Evolutionary conservation across 1,140 invertebrate species (phyloP), one percentile per base, ranked within the genome.

Genomic region (Lepidotrigona ventralis): DNA sequence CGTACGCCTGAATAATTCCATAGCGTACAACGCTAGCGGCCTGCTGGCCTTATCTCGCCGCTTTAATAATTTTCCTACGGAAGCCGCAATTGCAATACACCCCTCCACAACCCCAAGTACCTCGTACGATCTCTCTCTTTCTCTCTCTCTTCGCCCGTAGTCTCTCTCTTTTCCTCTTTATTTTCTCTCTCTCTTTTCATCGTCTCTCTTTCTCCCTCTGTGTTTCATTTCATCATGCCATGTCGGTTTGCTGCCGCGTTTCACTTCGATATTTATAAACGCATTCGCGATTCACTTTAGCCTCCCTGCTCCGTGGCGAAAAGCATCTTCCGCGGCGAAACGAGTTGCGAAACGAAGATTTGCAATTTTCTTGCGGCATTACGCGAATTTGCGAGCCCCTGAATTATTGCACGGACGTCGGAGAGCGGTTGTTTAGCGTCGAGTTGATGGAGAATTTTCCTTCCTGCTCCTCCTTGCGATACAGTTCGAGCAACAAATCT

Each of bases 1-100:
- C 73, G 54, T 86, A 77, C 72, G 79, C 19, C 56, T 86, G 84
- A 90, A 89, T 90, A 83, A 89, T 90, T 90, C 76, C 86, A 54
- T 70, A 39, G 9, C 54, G 29, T 39, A 33, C 56, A 26, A 60
- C 21, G 46, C 39, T 46, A 46, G 39, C 60, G 56, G 56, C 54
- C 53, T 46, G 58, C 69, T 53, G 26, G 66, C 63, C 79, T 79
- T 88, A 88, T 75, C 80, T 83, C 75, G 68, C 58, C 46, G 81
- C 81, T 88, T 88, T 78, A 89, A 88, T 89, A 84, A 89, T 89
- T 89, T 88, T 78, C 64, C 79, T 39, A 39, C 26, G 33, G 29
- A 56, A 33, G 68, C 46, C 68, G 86, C 83, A 78, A 86, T 86
- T 66, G 82, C 74, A 72, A 74, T 80, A 74, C 60, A 60, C 80